Base-by-base conservation (phyloP, 2,797 vertebrate genomes). In the Denticeps clupeoides region DNA sequence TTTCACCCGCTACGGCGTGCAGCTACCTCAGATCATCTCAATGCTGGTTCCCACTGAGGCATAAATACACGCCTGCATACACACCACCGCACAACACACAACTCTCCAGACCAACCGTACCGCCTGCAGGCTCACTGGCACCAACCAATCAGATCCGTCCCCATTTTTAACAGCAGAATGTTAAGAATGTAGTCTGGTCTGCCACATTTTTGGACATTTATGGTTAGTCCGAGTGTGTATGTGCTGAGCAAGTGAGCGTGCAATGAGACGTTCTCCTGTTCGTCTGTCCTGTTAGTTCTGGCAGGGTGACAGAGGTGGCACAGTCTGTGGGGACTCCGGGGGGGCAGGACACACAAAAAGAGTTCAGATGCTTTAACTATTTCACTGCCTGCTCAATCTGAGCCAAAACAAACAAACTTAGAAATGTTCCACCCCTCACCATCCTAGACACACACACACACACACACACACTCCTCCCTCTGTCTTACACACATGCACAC, bases 201-300 rank as follows among this genome's bases (percentile, higher is more conserved):
- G 15, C 26, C 44, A 7, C 4, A 11, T 7, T n/a, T 3, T 43
- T 18, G 33, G 37, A 27, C 5, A 7, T 16, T 7, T 27, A 25
- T 9, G 16, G 15, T 25, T 28, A 24, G 1, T 4, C 7, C 25
- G 27, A 29, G 23, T 7, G 10, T 22, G n/a, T 21, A 31, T 26
- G 32, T 8, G 9, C n/a, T 12, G 12, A 29, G 8, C 7, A 12
- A 12, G 22, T 26, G 32, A 29, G 35, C 40, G 7, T 38, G 46
- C 29, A 15, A 6, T 24, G 29, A 45, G 22, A 43, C 10, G 25
- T 24, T 63, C 59, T 59, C 67, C 62, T 71, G 76, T 77, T 68
- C 66, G 73, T 62, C 51, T 47, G 28, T 49, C 47, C 63, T 65
- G 62, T 72, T 75, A 55, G 72, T 65, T 70, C 74, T 80, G 75